phyloP scores from a whole-genome alignment of 2,888 invertebrate species.

The Netelia fuscicornis region DNA sequence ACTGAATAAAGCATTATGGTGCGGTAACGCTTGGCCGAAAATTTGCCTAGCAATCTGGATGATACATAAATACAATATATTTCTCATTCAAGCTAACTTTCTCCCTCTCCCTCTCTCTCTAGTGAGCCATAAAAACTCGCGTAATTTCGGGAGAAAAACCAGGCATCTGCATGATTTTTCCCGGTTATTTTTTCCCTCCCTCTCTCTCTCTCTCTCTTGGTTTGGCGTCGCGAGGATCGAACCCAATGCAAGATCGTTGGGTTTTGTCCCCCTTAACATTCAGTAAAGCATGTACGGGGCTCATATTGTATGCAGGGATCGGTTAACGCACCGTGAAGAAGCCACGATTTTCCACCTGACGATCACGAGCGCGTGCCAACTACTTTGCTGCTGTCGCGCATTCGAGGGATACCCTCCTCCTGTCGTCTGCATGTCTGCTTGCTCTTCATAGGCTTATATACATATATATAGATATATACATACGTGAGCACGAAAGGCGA shows the following conservation, averaged over 20 bases:
- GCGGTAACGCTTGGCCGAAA: constrained; percentile 8
- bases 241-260: constrained; percentile 51
- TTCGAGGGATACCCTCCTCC: constrained; percentile 62
- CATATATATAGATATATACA: constrained; percentile 23
- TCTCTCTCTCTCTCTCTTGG: background rate
- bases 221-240: constrained; percentile 21
- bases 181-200: constrained; percentile 49
- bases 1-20: background rate
- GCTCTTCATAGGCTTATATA: constrained; percentile 19
- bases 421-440: constrained; percentile 47
- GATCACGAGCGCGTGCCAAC: constrained; percentile 64
- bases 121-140: constrained; percentile 64
- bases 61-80: constrained; percentile 47
- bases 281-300: constrained; percentile 3
- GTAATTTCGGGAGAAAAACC: constrained; percentile 47
- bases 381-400: constrained; percentile 63
- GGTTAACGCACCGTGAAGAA: constrained; percentile 74
- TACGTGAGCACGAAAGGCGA: constrained; percentile 44
- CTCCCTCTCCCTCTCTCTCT: constrained; percentile 1
- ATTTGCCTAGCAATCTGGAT: constrained; percentile 57
- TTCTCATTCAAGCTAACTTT: background rate
- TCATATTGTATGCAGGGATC: constrained; percentile 42
- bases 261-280: constrained; percentile 38
- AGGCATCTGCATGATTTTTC: constrained; percentile 70
- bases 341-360: constrained; percentile 80